These are phyloP conservation scores for Escarpia spicata DNA, from an alignment of 2,888 invertebrate species.

Conservation along the genomic window DNA sequence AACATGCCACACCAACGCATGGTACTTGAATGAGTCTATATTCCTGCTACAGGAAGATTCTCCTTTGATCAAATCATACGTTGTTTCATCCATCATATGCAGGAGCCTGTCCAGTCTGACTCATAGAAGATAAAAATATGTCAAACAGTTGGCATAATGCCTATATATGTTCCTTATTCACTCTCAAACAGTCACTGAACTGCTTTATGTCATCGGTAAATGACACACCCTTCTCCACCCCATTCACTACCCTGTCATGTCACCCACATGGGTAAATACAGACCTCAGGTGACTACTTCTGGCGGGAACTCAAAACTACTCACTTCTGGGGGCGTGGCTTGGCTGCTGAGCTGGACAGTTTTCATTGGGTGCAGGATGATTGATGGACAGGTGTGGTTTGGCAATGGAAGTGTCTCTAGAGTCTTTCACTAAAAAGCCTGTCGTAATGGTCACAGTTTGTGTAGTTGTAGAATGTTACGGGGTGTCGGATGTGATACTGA, in stretches of 20 bases:
- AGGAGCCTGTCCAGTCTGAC: neutral
- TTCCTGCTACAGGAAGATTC: neutral
- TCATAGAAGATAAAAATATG: neutral
- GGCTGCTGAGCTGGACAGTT: slow-evolving; percentile 13
- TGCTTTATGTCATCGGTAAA: neutral
- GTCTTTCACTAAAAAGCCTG: neutral
- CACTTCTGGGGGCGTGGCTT: neutral
- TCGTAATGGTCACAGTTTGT: neutral
- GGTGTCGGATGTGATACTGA: neutral
- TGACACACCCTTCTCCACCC: neutral
- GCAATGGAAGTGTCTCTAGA: neutral
- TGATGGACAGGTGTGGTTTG: slow-evolving; percentile 1
- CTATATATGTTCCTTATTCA: neutral
- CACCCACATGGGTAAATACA: neutral
- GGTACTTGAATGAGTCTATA: neutral
- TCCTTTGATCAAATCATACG: neutral
- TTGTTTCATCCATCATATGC: neutral
- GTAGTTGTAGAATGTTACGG: neutral
- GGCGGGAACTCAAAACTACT: neutral
- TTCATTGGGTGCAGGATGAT: neutral
- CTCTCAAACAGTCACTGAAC: neutral
- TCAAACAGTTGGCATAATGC: neutral
- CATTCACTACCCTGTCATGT: neutral
- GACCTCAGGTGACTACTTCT: neutral
- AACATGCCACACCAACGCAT: neutral